phyloP scores from a whole-genome alignment of 1,140 invertebrate species.

The Lasioglossum baleicum region DNA sequence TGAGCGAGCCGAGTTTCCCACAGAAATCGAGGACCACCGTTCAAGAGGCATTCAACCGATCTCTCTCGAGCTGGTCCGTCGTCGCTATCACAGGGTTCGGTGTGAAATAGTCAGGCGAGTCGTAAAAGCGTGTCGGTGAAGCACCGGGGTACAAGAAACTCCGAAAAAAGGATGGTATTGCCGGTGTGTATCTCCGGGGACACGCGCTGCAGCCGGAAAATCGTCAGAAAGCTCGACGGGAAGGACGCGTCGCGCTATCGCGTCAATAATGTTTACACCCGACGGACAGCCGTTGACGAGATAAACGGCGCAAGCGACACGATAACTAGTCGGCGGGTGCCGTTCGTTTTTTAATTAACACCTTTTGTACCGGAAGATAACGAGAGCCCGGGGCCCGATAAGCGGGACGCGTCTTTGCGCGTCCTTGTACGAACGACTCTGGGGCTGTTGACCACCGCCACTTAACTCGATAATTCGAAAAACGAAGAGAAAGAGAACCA shows the following conservation, averaged over 20 bases:
- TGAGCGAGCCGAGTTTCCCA: too few relatives aligned
- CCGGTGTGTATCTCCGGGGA: slow-evolving; percentile 23
- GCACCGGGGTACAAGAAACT: slow-evolving; percentile 3
- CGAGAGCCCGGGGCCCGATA: slow-evolving; percentile 34
- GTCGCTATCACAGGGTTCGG: not conserved
- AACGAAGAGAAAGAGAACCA: slow-evolving; percentile 13
- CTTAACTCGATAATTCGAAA: slow-evolving; percentile 39
- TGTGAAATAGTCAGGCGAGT: not conserved
- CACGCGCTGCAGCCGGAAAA: slow-evolving; percentile 52
- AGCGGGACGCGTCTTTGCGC: slow-evolving; percentile 13
- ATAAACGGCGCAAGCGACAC: slow-evolving; percentile 62
- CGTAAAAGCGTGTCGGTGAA: slow-evolving; percentile 29
- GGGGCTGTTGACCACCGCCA: not conserved
- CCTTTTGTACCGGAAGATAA: slow-evolving; percentile 54
- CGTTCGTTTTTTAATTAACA: slow-evolving; percentile 57
- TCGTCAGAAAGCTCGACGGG: slow-evolving; percentile 49
- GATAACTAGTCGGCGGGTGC: slow-evolving; percentile 47
- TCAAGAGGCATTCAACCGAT: too few relatives aligned
- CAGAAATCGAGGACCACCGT: too few relatives aligned
- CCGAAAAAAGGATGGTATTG: slow-evolving; percentile 38
- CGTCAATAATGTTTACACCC: slow-evolving; percentile 65
- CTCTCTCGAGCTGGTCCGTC: too few relatives aligned
- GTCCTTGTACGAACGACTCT: not conserved
- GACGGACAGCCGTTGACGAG: slow-evolving; percentile 58
- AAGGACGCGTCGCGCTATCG: slow-evolving; percentile 47